Percentiles rank a stretch among this genome's conserved stretches.
Evolutionary conservation across 1,140 invertebrate species (phyloP).

Genomic region (Ylistrum balloti): DNA sequence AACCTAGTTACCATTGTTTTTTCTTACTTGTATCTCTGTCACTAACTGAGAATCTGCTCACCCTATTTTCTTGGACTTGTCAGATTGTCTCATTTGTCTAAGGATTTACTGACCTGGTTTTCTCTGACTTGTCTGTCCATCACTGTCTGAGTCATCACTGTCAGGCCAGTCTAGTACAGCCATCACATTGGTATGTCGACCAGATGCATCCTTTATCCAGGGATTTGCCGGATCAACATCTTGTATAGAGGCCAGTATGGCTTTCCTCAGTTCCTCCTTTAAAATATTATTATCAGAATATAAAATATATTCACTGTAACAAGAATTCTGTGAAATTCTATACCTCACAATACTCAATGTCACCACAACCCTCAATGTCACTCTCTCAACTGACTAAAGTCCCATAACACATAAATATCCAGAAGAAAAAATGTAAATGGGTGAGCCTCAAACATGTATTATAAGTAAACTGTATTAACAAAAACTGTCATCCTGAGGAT

Average conservation of each 20-base stretch:
- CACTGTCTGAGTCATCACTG: constrained; percentile 83
- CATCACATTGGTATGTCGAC: constrained; percentile 85
- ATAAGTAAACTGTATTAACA: too few species aligned
- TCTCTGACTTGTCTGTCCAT: constrained; percentile 46
- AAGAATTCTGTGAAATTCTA: too few species aligned
- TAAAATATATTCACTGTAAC: too few species aligned
- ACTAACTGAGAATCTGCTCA: background rate
- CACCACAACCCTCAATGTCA: too few species aligned
- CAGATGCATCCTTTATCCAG: constrained; percentile 85
- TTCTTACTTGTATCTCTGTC: background rate
- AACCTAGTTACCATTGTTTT: too few species aligned
- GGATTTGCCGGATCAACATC: constrained; percentile 84
- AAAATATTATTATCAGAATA: constrained; percentile 49
- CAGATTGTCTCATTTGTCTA: background rate
- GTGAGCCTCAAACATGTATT: too few species aligned
- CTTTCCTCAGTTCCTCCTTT: constrained; percentile 82
- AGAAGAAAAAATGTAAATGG: too few species aligned
- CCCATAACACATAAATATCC: too few species aligned
- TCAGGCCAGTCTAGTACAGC: constrained; percentile 87
- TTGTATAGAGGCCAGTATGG: constrained; percentile 83
- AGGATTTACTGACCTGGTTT: background rate
- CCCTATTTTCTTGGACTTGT: background rate
- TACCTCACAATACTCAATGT: too few species aligned
- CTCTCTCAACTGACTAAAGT: too few species aligned
- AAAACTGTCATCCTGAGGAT: too few species aligned